Base-by-base conservation (phyloP, 2,113 vertebrate genomes). In the Callipepla californica region DNA sequence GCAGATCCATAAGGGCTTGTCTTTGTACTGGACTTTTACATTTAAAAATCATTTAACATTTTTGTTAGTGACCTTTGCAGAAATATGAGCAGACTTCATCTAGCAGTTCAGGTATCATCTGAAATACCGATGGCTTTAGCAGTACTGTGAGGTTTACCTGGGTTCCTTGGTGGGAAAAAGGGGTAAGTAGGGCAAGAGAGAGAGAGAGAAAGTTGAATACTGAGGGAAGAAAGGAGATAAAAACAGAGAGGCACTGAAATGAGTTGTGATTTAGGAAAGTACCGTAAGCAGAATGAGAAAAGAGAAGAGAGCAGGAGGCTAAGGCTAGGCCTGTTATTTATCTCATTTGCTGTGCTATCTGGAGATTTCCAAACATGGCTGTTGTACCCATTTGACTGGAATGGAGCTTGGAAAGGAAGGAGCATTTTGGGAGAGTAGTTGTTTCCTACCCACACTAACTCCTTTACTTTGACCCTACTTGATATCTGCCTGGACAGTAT, bases 41-140 rank as follows among this genome's bases (percentile, higher is more conserved):
- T 36, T 36, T 36, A 36, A 36, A 36, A 36, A 36, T 36, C 34
- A 21, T 73, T 95, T 91, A 87, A 77, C 82, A 32, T 13, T 83
- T 91, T 55, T 70, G 73, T 61, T 77, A 83, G 55, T 95, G 79
- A 83, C 87, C 85, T 95, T 96, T 91, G 58, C 2, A 1, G 45
- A 94, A 95, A 87, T 94, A 89, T 30, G 85, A 92, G 59, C 50
- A 90, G 91, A 80, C 42, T 87, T 89, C 59, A 77, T 36, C 36
- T 87, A 50, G 50, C 63, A 40, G 25, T 80, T 91, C 59, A 45
- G 11, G 45, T 50, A 19, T 17, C 47, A 83, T 88, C 61, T 80
- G 40, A 93, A 92, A 86, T 92, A 80, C 5, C 20, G 15, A 5
- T 55, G 32, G 19, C 65, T 93, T 82, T 38, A 69, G 55, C 32